A percentile compares a stretch with the other conserved stretches of the same genome.
These are phyloP conservation scores for Sinosuthora webbiana DNA, from an alignment of 2,113 vertebrate species.

Conservation along the genomic window DNA sequence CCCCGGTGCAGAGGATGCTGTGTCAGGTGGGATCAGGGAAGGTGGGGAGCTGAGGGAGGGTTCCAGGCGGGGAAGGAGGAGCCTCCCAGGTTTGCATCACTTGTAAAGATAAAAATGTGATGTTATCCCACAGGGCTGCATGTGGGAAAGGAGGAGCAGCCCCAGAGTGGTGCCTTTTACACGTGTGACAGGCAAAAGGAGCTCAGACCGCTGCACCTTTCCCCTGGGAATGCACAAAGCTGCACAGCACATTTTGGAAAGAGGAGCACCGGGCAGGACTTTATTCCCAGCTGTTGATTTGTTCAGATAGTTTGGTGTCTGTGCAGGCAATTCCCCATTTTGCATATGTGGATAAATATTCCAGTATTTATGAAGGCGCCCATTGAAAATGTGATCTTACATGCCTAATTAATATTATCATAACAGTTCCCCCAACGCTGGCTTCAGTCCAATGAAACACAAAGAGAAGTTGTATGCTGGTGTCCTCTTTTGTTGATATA, in stretches of 20 bases:
- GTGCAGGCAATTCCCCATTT: constrained; percentile 6
- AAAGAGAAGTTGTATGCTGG: constrained; percentile 46
- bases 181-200: neutral
- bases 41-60: neutral
- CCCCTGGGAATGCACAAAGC: neutral
- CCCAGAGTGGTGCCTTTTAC: neutral
- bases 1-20: neutral
- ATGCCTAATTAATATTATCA: constrained; percentile 51
- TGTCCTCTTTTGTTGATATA: constrained; percentile 41
- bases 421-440: constrained; percentile 7
- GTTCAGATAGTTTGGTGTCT: neutral
- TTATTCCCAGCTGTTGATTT: neutral
- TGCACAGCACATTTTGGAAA: neutral
- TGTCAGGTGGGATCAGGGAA: neutral
- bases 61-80: neutral
- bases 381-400: constrained; percentile 58
- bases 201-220: neutral
- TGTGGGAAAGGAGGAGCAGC: neutral
- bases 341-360: neutral
- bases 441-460: constrained; percentile 31
- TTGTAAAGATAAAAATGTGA: neutral
- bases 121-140: neutral
- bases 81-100: neutral
- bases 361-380: neutral
- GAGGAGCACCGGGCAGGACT: neutral